Conservation (phyloP, 1,140 invertebrate species). For the Drosophila pandora region DNA sequence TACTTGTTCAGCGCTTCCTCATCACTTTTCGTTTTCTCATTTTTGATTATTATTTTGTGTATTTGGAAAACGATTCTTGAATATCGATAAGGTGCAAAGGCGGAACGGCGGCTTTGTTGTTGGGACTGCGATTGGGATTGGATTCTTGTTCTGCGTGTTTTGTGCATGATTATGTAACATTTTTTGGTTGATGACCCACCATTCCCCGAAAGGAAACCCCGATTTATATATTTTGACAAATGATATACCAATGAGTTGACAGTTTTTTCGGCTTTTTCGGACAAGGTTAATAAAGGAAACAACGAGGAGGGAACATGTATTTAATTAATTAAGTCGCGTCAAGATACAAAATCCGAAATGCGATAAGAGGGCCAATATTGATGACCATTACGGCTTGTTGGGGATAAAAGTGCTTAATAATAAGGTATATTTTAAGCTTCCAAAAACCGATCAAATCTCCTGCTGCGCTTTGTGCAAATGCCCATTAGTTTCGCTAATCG, state of each 20-base stretch:
- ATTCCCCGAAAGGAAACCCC: conserved; percentile 45
- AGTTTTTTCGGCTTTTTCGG: conserved; percentile 35
- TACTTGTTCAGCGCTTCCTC: conserved; percentile 60
- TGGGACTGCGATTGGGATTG: conserved; percentile 12
- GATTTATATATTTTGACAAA: conserved; percentile 82
- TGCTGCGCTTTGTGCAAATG: background rate
- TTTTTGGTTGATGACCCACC: conserved; percentile 41
- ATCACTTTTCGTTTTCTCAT: conserved; percentile 15
- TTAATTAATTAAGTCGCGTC: conserved; percentile 77
- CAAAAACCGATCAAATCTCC: background rate
- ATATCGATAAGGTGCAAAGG: conserved; percentile 74
- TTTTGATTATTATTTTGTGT: conserved; percentile 43
- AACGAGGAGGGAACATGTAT: conserved; percentile 57
- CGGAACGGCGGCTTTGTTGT: conserved; percentile 66
- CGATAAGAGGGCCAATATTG: conserved; percentile 45
- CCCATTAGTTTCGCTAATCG: conserved; percentile 24
- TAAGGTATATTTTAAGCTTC: conserved; percentile 1
- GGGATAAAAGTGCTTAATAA: conserved; percentile 9
- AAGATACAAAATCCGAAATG: conserved; percentile 39
- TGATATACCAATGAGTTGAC: conserved; percentile 79
- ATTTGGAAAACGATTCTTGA: conserved; percentile 73
- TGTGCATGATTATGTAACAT: conserved; percentile 76
- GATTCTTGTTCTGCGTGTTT: conserved; percentile 48
- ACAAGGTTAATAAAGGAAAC: conserved; percentile 55
- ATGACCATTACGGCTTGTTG: conserved; percentile 26